Evolutionary conservation across 1,140 invertebrate genomes (phyloP), one percentile per base, ranked within the genome.

Genomic region (Hyles euphorbiae): DNA sequence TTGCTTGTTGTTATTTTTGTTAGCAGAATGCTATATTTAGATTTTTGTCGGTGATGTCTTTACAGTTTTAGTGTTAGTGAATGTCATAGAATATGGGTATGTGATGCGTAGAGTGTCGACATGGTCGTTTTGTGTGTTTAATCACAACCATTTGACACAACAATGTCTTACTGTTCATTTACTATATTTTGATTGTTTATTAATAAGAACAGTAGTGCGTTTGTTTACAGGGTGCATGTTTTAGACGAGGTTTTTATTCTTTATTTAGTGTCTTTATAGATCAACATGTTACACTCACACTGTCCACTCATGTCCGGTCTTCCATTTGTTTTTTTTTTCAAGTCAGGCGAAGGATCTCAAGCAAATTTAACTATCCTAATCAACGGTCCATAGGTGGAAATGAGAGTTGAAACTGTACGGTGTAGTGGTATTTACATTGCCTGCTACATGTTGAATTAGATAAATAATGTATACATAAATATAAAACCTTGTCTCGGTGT

Each of bases 331-430:
- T 67, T 65, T 65, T 63, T 64, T 71, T 65, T 64, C 55, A 57
- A 56, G 49, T 55, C 58, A 61, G 59, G 61, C 56, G 65, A 63
- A 60, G 63, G 55, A 56, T 63, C 61, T 79, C 82, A 85, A 87
- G 82, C 82, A 87, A 85, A 87, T 87, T 85, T 87, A 84, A 84
- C 64, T 84, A 83, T 85, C 79, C 58, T 44, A 44, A n/a, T 65
- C 63, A 48, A 70, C 55, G 66, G 50, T 70, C 63, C 61, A 67
- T 55, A 68, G 64, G 69, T 68, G 62, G 62, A 72, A 67, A 70
- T 63, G 62, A 58, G 73, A 61, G 62, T 70, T 68, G 68, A 68
- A n/a, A 9, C 9, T 5, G 85, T 81, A 70, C 76, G 70, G 75
- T 83, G 81, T 83, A 87, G 83, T 72, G 64, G 67, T 68, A 72